phyloP scores from a whole-genome alignment of 1,140 invertebrate genomes.

The Anagrus nilaparvatae region DNA sequence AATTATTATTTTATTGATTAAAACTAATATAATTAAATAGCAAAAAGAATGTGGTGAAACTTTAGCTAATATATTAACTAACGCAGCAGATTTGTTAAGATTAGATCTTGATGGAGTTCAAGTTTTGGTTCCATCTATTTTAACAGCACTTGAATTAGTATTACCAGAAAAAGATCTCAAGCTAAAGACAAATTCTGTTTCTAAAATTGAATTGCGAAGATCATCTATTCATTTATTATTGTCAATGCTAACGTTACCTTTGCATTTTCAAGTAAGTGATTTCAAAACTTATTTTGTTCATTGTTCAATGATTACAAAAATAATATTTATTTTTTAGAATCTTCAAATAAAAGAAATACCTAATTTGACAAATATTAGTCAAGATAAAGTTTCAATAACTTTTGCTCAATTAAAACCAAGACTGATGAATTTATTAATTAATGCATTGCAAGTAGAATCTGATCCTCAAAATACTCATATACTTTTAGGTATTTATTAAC shows the following conservation, averaged over 20 bases:
- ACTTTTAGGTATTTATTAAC: slow-evolving; percentile 55
- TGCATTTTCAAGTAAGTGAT: slow-evolving; percentile 70
- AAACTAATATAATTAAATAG: slow-evolving; percentile 22
- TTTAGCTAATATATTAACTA: slow-evolving; percentile 67
- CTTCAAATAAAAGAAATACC: slow-evolving; percentile 66
- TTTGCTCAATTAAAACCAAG: slow-evolving; percentile 73
- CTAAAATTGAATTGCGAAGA: slow-evolving; percentile 71
- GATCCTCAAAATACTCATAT: slow-evolving; percentile 86
- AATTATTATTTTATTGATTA: neutral
- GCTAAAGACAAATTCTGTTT: slow-evolving; percentile 50
- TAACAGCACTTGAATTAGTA: slow-evolving; percentile 81
- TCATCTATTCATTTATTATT: slow-evolving; percentile 83
- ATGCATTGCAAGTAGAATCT: slow-evolving; percentile 74
- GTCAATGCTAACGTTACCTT: slow-evolving; percentile 78
- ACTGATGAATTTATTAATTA: slow-evolving; percentile 76
- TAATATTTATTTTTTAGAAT: slow-evolving; percentile 40
- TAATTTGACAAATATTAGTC: slow-evolving; percentile 37
- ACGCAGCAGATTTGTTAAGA: slow-evolving; percentile 71
- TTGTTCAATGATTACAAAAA: slow-evolving; percentile 3
- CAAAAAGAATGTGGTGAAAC: slow-evolving; percentile 58
- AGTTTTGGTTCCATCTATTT: slow-evolving; percentile 78
- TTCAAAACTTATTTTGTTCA: neutral
- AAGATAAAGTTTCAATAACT: slow-evolving; percentile 44
- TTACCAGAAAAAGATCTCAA: slow-evolving; percentile 68
- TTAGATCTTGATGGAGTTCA: slow-evolving; percentile 89